phyloP scores from a whole-genome alignment of 2,797 vertebrate genomes.

The Poecile montanus region DNA sequence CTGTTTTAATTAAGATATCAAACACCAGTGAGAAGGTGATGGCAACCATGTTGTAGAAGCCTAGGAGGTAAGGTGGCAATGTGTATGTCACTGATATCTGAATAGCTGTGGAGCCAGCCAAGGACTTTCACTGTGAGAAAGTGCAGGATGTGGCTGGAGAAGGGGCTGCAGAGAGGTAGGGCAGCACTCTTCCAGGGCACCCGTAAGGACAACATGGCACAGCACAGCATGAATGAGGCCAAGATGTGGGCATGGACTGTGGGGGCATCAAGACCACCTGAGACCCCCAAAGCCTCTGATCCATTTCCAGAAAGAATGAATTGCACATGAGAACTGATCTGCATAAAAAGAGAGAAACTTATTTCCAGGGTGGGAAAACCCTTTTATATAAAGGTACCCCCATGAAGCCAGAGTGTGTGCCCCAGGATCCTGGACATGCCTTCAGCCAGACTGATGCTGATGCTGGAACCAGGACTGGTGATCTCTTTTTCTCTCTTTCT shows the following conservation, averaged over 20 bases:
- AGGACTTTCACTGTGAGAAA: not conserved
- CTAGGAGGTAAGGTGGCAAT: not conserved
- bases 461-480: not conserved
- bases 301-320: not conserved
- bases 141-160: not conserved
- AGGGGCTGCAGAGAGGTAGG: not conserved
- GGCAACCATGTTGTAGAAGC: not conserved
- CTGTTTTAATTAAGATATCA: not conserved
- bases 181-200: not conserved
- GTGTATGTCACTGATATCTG: fast-evolving
- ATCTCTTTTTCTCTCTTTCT: not conserved
- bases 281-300: not conserved
- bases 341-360: not conserved
- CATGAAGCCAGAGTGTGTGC: not conserved
- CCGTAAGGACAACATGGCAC: fast-evolving
- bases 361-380: not conserved
- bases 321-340: not conserved
- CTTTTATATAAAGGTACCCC: not conserved
- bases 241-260: not conserved
- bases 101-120: not conserved
- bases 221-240: not conserved
- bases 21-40: not conserved
- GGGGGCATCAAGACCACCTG: not conserved
- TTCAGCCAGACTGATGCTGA: fast-evolving
- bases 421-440: not conserved